Evolutionary conservation across 2,888 invertebrate genomes (phyloP), one percentile per base, ranked within the genome.

Genomic region (Limnephilus lunatus): DNA sequence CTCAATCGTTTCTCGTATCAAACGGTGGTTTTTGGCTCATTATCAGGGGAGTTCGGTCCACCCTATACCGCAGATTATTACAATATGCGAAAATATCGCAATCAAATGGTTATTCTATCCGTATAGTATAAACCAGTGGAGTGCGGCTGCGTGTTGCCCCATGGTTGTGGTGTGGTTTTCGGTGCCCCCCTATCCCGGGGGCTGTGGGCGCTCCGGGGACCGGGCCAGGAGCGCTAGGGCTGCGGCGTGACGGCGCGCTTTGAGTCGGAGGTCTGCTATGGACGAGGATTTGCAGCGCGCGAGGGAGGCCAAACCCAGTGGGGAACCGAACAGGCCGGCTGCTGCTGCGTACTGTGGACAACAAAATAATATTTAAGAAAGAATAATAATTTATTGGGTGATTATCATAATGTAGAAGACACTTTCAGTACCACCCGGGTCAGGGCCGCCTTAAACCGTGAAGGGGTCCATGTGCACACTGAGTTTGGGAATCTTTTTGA

Each of bases 221-320:
- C 95, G 95, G 12, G 97, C 97, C 30, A 97, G 96, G 32, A 97
- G 96, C 2, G 97, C 98, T 90, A 99, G 96, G 0, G 99, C 98
- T 94, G 99, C 99, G 53, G 99, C 98, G 95, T 99, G 99, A 94
- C 98, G 97, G 95, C 98, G 97, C 32, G 99, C 99, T 95, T 99
- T 99, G 94, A 99, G 97, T 94, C 99, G 96, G 91, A 99, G 96
- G 96, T 99, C 99, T 0, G 99, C 99, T 95, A 99, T 99, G 95
- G 99, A 99, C 32, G 98, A 99, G 94, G 98, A 98, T 95, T 98
- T 98, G 94, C 98, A 98, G 93, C 98, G 97, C 30, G 98, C 98
- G 85, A 98, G 96, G 3, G 98, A 97, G 14, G 98, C 98, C 94
- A 98, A 96, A 93, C 98, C 98, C 85, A 98, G 96, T 94, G 97